Evolutionary conservation across 2,888 invertebrate species (phyloP), one percentile per base, ranked within the genome.

Genomic region (Xestia ashworthii): DNA sequence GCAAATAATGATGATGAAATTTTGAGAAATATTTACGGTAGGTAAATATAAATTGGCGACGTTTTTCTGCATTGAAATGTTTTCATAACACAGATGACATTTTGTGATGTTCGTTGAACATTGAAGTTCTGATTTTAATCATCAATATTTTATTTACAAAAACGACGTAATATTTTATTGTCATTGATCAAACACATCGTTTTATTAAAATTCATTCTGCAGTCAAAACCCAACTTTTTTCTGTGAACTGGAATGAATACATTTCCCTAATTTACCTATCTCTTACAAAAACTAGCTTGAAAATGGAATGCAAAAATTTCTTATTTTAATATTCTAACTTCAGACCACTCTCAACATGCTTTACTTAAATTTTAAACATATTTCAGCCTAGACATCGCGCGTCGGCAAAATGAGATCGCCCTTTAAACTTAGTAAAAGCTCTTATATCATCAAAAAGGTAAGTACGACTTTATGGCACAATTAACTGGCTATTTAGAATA

Each of bases 391-490:
- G 78, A 76, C 58, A 55, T 71, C 65, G 66, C 60, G 32, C 32
- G 60, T 72, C 67, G 68, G 71, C 50, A 74, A 78, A 87, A 81
- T 78, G 46, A 76, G n/a, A 77, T 77, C 41, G 69, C 32, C 68
- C n/a, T 16, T 82, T 60, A 85, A 82, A 82, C 65, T 41, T 66
- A 67, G 73, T 74, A 38, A 81, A 79, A 79, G 74, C 80, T 76
- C 62, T 83, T 81, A 81, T 46, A 76, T 80, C 73, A 80, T 82
- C 22, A 48, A 77, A 82, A 79, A 78, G 66, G 68, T 83, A 86
- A 85, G 73, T 75, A 77, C 71, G 67, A 69, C 50, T 82, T 81
- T 80, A 83, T 71, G 48, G 41, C 60, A 71, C 78, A 82, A 64
- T 80, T 83, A 82, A 82, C 73, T 66, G 70, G 53, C 64, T 68